phyloP scores from a whole-genome alignment of 1,140 invertebrate species.

The Pygmarrhopalites habei region DNA sequence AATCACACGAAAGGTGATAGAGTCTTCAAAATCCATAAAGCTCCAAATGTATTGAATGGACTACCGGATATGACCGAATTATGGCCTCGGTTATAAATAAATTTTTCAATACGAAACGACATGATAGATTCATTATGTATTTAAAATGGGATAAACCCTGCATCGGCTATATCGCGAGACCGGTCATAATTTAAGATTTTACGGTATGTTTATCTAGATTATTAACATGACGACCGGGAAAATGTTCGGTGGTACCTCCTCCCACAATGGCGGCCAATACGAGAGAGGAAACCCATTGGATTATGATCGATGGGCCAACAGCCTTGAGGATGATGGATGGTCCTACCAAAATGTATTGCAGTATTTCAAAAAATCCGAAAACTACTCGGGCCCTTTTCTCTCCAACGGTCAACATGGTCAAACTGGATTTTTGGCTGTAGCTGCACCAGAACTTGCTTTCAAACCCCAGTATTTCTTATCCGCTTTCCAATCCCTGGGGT shows the following conservation, averaged over 20 bases:
- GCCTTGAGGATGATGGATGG: conserved; percentile 51
- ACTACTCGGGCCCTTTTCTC: conserved; percentile 40
- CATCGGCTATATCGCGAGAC: too few relatives aligned
- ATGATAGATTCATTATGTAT: too few relatives aligned
- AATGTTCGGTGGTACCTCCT: conserved; percentile 13
- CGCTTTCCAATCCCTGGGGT: too few relatives aligned
- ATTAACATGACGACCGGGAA: background rate
- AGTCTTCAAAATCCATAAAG: too few relatives aligned
- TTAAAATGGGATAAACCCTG: too few relatives aligned
- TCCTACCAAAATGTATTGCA: conserved; percentile 56
- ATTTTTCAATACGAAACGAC: too few relatives aligned
- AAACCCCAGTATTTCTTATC: too few relatives aligned
- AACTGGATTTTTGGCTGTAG: background rate
- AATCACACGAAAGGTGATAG: too few relatives aligned
- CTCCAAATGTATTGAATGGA: too few relatives aligned
- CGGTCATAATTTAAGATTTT: background rate
- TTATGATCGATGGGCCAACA: conserved; percentile 70
- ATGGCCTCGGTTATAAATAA: too few relatives aligned
- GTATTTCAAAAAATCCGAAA: conserved; percentile 47
- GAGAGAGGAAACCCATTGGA: conserved; percentile 47
- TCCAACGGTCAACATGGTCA: too few relatives aligned
- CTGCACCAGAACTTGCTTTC: background rate
- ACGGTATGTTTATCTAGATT: conserved; percentile 4
- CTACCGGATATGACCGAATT: too few relatives aligned
- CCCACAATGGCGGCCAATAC: conserved; percentile 6